Percentiles rank a stretch among this genome's conserved stretches.
These are phyloP conservation scores for Pelmatolapia mariae DNA, from an alignment of 2,113 vertebrate genomes.

Conservation along the genomic window DNA sequence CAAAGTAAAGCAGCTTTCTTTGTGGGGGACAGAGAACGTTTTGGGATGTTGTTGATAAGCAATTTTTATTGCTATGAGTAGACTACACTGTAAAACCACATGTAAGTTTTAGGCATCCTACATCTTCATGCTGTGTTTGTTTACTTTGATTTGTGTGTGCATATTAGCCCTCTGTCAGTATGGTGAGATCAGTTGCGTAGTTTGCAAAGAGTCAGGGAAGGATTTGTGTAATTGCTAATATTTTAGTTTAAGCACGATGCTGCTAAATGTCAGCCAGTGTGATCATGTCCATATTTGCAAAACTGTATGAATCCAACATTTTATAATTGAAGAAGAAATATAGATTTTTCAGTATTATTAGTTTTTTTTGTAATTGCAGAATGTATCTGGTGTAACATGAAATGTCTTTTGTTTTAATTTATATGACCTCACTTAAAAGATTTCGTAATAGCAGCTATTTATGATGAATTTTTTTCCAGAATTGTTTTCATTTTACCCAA, in stretches of 20 bases:
- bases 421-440: not conserved
- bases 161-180: not conserved
- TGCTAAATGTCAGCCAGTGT: not conserved
- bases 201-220: conserved; percentile 4
- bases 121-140: not conserved
- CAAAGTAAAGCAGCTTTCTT: not conserved
- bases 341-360: not conserved
- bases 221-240: not conserved
- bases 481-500: conserved; percentile 13
- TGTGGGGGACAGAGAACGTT: not conserved
- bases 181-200: not conserved
- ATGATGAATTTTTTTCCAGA: not conserved
- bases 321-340: not conserved
- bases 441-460: conserved; percentile 3
- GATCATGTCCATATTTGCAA: not conserved
- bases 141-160: not conserved
- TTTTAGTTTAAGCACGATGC: not conserved
- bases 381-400: not conserved
- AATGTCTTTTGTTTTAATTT: not conserved
- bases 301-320: not conserved
- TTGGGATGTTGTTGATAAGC: not conserved
- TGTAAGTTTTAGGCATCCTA: not conserved
- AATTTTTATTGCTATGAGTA: not conserved
- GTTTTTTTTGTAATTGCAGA: not conserved
- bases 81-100: not conserved